phyloP scores from a whole-genome alignment of 1,140 invertebrate species.

The Drosophila virilis region DNA sequence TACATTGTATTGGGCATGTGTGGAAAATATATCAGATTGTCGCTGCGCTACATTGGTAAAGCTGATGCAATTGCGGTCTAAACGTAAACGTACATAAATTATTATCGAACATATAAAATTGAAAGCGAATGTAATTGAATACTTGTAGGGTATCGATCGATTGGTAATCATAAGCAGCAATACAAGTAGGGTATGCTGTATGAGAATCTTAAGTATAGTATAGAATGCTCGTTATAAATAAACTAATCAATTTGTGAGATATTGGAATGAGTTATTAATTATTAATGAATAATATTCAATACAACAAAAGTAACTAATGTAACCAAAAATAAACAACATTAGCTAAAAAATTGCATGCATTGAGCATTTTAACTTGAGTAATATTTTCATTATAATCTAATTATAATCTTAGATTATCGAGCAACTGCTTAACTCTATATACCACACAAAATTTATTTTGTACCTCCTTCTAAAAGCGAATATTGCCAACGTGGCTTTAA shows the following conservation, averaged over 20 bases:
- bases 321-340: no score
- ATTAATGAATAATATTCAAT: no score
- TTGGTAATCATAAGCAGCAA: not conserved
- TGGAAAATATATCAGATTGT: slow-evolving; percentile 52
- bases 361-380: not conserved
- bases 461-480: slow-evolving; percentile 9
- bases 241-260: no score
- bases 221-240: no score
- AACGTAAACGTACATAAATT: slow-evolving; percentile 4
- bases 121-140: slow-evolving; percentile 4
- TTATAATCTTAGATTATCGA: no score
- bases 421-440: not conserved
- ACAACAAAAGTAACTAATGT: no score
- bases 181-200: no score
- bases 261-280: no score
- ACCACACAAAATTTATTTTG: not conserved
- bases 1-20: slow-evolving; percentile 41
- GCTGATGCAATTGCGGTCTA: slow-evolving; percentile 14
- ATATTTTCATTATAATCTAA: no score
- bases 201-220: no score
- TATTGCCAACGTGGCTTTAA: slow-evolving; percentile 12
- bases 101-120: slow-evolving; percentile 5
- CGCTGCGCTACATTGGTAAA: slow-evolving; percentile 53
- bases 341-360: no score
- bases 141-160: slow-evolving; percentile 1